Conservation (phyloP, 2,888 invertebrate species). For the Notodonta ziczac region DNA sequence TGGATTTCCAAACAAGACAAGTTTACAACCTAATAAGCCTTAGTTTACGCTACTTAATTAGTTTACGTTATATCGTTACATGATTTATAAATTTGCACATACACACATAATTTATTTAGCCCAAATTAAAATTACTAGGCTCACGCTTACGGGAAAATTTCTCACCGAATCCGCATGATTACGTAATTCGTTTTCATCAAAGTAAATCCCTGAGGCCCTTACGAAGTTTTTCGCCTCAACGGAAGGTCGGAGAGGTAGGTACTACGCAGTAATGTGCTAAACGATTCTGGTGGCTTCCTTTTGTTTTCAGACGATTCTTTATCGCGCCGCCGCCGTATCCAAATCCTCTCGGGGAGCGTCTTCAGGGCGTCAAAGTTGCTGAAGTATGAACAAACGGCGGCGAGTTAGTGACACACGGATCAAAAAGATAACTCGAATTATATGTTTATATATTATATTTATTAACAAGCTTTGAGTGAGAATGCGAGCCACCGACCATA, state of each 20-base stretch:
- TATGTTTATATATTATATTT: no score
- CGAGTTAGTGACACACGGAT: constrained; percentile 27
- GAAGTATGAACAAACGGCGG: constrained; percentile 31
- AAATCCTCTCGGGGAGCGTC: constrained; percentile 42
- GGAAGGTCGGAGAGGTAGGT: constrained; percentile 18
- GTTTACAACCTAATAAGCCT: no score
- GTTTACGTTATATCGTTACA: neutral
- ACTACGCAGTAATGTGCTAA: constrained; percentile 21
- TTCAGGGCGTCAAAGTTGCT: constrained; percentile 32
- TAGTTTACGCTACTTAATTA: no score
- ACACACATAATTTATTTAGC: neutral
- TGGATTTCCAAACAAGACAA: no score
- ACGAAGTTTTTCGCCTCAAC: constrained; percentile 25
- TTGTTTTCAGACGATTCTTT: constrained; percentile 34
- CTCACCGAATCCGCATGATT: constrained; percentile 3
- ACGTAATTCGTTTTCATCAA: constrained; percentile 20
- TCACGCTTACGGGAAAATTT: neutral
- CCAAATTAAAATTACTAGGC: neutral
- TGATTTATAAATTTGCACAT: neutral
- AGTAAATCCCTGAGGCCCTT: constrained; percentile 21
- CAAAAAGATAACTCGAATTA: constrained; percentile 6
- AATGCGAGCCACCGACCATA: neutral
- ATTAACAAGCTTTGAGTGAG: constrained; percentile 12
- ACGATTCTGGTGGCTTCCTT: constrained; percentile 32
- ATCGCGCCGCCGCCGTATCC: constrained; percentile 21